phyloP scores from a whole-genome alignment of 2,888 invertebrate genomes.

The Orthonevra nobilis region DNA sequence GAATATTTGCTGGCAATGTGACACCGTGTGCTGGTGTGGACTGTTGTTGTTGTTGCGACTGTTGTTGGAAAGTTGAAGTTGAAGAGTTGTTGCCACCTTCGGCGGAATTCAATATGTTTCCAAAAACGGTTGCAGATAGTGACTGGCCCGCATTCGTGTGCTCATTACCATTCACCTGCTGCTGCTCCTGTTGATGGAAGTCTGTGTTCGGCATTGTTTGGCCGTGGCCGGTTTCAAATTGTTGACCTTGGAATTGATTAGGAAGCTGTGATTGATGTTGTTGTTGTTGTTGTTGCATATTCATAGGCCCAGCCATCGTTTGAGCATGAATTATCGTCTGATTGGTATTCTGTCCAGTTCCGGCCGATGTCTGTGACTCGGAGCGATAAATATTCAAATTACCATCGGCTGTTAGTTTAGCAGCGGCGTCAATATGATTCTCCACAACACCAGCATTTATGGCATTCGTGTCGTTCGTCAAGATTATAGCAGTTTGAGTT shows the following conservation, averaged over 20 bases:
- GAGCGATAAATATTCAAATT: conserved; percentile 75
- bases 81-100: conserved; percentile 78
- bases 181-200: conserved; percentile 77
- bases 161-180: conserved; percentile 35
- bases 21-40: conserved; percentile 72
- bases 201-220: conserved; percentile 65
- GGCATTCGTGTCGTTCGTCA: conserved; percentile 59
- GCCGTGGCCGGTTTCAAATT: conserved; percentile 53
- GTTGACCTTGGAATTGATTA: conserved; percentile 65
- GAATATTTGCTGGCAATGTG: conserved; percentile 74
- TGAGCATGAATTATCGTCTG: conserved; percentile 48
- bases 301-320: conserved; percentile 75
- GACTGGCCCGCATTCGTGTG: conserved; percentile 55
- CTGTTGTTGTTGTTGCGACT: conserved; percentile 75
- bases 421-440: conserved; percentile 76
- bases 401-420: conserved; percentile 75
- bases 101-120: conserved; percentile 40
- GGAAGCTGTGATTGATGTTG: conserved; percentile 73
- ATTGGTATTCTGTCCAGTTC: conserved; percentile 49
- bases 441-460: conserved; percentile 47
- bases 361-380: conserved; percentile 49
- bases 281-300: conserved; percentile 68
- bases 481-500: conserved; percentile 44
- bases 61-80: conserved; percentile 76
- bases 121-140: conserved; percentile 50